Evolutionary conservation across 2,888 invertebrate genomes (phyloP), one percentile per base, ranked within the genome.

Genomic region (Heteromyza rotundicornis): DNA sequence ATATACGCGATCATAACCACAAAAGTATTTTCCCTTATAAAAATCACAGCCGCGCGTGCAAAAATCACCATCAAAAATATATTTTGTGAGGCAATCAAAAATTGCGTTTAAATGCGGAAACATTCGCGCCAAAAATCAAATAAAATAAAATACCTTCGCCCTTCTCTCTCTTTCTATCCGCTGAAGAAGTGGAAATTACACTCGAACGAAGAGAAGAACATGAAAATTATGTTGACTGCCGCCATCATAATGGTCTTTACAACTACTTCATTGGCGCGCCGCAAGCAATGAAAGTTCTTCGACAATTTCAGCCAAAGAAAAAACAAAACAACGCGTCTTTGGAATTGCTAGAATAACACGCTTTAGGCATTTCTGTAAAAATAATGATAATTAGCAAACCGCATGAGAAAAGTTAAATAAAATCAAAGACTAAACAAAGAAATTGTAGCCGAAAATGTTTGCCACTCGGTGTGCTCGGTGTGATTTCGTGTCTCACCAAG

Each of bases 181-280:
- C n/a, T n/a, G n/a, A n/a, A n/a, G n/a, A n/a, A n/a, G n/a, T n/a
- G n/a, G n/a, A n/a, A n/a, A 40, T n/a, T n/a, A 40, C 23, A 35
- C 50, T 50, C 35, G 35, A 19, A 22, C 58, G 7, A 5, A 27
- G 10, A 40, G 47, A 58, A 68, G 67, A 66, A 64, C 67, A 70
- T 68, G 66, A 68, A 78, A 79, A 76, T 78, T 73, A 79, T 79
- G 70, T 72, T 78, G 74, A 73, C 76, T 79, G 76, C 74, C 66
- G 69, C 71, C 72, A 64, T n/a, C n/a, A 55, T 64, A 54, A n/a
- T 40, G 10, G 47, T 17, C 47, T 17, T 47, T 3, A 20, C 47
- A 17, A 47, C 47, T 14, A 47, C n/a, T n/a, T n/a, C n/a, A n/a
- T n/a, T n/a, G n/a, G n/a, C n/a, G n/a, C n/a, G 3, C 20, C 47